A percentile compares a stretch with the other conserved stretches of the same genome.
Conservation (phyloP, 2,113 vertebrate genomes). For the Solea senegalensis region DNA sequence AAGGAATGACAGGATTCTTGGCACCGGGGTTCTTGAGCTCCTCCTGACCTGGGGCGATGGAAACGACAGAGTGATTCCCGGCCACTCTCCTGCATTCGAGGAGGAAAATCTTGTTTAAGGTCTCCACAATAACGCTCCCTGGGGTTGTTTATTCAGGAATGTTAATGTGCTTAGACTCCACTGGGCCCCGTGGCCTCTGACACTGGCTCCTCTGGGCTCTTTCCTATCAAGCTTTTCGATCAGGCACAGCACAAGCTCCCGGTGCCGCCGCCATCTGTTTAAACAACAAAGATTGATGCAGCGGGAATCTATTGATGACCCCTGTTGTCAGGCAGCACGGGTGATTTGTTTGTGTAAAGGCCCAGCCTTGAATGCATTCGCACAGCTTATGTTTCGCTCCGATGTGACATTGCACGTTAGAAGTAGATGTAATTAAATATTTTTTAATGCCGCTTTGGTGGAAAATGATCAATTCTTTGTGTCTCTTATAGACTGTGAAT, state of each 20-base stretch:
- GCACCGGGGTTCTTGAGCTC: constrained; percentile 20
- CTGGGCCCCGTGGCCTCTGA: constrained; percentile 65
- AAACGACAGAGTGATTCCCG: constrained; percentile 59
- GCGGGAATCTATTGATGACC: constrained; percentile 44
- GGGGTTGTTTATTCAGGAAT: constrained; percentile 78
- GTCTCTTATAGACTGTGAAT: constrained; percentile 45
- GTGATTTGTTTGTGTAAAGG: constrained; percentile 14
- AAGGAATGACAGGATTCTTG: constrained; percentile 25
- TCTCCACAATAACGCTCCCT: constrained; percentile 70
- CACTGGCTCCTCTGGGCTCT: constrained; percentile 57
- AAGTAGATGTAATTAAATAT: too few species aligned
- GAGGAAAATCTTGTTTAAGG: constrained; percentile 75
- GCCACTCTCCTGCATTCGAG: constrained; percentile 55
- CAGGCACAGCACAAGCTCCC: constrained; percentile 43
- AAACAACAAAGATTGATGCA: constrained; percentile 55
- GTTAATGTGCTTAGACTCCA: constrained; percentile 71
- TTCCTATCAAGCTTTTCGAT: constrained; percentile 66
- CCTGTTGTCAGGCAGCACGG: constrained; percentile 15
- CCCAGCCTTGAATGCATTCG: neutral
- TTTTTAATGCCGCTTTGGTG: neutral
- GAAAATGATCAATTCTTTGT: constrained; percentile 5
- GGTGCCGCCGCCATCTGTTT: constrained; percentile 61
- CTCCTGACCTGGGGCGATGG: constrained; percentile 34
- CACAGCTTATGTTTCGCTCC: neutral
- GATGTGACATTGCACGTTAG: neutral